A percentile compares a stretch with the other conserved stretches of the same genome.
phyloP scores from a whole-genome alignment of 2,797 vertebrate genomes.

The Microctenopoma steveboyesi region DNA sequence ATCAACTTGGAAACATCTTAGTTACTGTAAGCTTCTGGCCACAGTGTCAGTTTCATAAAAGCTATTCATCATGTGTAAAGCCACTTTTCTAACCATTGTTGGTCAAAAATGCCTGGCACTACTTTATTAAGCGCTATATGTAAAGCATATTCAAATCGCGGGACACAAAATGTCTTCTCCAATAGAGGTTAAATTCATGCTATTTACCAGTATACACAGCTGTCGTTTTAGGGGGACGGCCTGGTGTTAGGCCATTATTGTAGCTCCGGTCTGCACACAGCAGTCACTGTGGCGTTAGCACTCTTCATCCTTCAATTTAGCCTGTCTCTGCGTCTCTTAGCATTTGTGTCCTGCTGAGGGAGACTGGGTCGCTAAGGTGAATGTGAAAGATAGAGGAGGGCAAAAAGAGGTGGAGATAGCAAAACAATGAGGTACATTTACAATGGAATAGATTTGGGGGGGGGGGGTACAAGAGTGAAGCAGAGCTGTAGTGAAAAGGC shows the following conservation, averaged over 20 bases:
- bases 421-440: constrained; percentile 69
- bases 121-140: constrained; percentile 29
- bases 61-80: constrained; percentile 42
- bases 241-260: constrained; percentile 25
- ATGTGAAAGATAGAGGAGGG: constrained; percentile 54
- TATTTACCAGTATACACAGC: constrained; percentile 58
- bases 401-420: constrained; percentile 68
- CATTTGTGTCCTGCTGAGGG: constrained; percentile 40
- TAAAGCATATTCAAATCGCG: constrained; percentile 48
- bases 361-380: constrained; percentile 34
- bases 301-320: constrained; percentile 9
- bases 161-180: constrained; percentile 87
- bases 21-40: constrained; percentile 54
- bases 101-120: not conserved
- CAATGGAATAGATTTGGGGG: constrained; percentile 57
- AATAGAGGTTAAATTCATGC: constrained; percentile 83
- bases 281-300: constrained; percentile 28
- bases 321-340: not conserved
- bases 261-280: constrained; percentile 46
- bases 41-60: constrained; percentile 58
- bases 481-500: constrained; percentile 70
- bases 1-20: constrained; percentile 59
- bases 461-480: constrained; percentile 36
- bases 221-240: constrained; percentile 17
- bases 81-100: constrained; percentile 24